phyloP scores from a whole-genome alignment of 2,888 invertebrate species.

The Drosophila algonquin region DNA sequence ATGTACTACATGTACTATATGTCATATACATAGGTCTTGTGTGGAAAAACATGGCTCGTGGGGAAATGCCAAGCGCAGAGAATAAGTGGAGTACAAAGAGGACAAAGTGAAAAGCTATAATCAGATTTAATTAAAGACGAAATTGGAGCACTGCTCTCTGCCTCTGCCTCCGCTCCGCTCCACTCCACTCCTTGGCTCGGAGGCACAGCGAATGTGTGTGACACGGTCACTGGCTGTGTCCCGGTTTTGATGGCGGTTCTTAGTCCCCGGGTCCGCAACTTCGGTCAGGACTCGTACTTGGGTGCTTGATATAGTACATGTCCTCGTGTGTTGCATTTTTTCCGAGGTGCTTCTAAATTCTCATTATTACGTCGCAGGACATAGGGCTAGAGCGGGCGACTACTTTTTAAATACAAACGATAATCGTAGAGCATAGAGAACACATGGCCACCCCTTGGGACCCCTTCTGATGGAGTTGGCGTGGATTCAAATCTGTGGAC shows the following conservation, averaged over 20 bases:
- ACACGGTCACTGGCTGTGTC: constrained; percentile 63
- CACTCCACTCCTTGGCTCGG: constrained; percentile 58
- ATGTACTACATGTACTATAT: neutral
- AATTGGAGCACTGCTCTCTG: constrained; percentile 69
- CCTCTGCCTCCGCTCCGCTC: constrained; percentile 38
- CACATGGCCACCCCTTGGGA: too few species aligned
- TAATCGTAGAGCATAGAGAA: too few species aligned
- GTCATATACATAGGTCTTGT: neutral
- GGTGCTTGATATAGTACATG: constrained; percentile 12
- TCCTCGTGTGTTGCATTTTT: constrained; percentile 47
- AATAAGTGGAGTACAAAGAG: constrained; percentile 31
- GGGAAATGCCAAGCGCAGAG: constrained; percentile 28
- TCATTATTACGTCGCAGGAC: constrained; percentile 70
- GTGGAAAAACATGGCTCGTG: constrained; percentile 9
- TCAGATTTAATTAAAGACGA: constrained; percentile 77
- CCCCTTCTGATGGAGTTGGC: too few species aligned
- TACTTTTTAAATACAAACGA: too few species aligned
- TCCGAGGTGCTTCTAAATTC: constrained; percentile 54
- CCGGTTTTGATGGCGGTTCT: constrained; percentile 19
- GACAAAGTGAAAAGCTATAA: constrained; percentile 67
- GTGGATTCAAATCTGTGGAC: too few species aligned
- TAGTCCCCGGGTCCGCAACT: neutral
- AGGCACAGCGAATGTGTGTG: constrained; percentile 52
- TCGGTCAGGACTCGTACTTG: neutral
- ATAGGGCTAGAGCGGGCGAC: too few species aligned